Percentiles rank a stretch among this genome's conserved stretches.
phyloP scores from a whole-genome alignment of 2,797 vertebrate species.

The Coendou prehensilis region DNA sequence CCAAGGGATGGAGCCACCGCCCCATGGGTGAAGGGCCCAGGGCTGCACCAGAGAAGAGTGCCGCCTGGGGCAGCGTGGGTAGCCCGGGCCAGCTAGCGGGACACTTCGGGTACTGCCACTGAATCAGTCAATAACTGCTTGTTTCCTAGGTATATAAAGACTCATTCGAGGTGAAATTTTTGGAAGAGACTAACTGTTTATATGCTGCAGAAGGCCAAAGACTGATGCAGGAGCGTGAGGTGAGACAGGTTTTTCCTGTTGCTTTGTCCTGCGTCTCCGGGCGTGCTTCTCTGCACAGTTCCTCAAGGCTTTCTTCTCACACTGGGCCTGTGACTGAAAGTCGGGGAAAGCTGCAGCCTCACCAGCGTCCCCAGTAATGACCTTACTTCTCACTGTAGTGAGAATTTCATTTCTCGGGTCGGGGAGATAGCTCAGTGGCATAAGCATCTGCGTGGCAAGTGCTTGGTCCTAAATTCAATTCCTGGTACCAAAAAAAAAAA shows the following conservation, averaged over 20 bases:
- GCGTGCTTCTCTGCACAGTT: background rate
- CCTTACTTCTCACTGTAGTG: background rate
- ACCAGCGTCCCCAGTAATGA: background rate
- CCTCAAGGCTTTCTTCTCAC: background rate
- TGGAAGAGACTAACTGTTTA: slow-evolving; percentile 92
- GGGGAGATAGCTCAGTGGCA: too few species aligned
- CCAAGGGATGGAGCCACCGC: rapidly evolving
- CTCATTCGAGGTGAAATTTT: slow-evolving; percentile 91
- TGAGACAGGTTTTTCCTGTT: slow-evolving; percentile 69
- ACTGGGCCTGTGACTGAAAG: background rate
- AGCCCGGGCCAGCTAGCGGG: background rate
- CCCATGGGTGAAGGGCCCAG: background rate
- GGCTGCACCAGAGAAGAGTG: background rate
- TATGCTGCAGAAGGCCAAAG: slow-evolving; percentile 93
- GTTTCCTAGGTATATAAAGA: slow-evolving; percentile 91
- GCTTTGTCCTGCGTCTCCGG: background rate
- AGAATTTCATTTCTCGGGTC: background rate
- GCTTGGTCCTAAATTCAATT: too few species aligned
- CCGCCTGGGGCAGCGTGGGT: background rate
- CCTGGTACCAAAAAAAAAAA: too few species aligned
- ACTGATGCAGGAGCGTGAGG: slow-evolving; percentile 93
- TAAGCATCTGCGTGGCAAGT: too few species aligned
- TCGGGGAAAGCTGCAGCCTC: background rate
- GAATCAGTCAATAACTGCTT: background rate
- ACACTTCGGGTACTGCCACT: too few species aligned